phyloP scores from a whole-genome alignment of 2,888 invertebrate species.

The Acleris laterana region DNA sequence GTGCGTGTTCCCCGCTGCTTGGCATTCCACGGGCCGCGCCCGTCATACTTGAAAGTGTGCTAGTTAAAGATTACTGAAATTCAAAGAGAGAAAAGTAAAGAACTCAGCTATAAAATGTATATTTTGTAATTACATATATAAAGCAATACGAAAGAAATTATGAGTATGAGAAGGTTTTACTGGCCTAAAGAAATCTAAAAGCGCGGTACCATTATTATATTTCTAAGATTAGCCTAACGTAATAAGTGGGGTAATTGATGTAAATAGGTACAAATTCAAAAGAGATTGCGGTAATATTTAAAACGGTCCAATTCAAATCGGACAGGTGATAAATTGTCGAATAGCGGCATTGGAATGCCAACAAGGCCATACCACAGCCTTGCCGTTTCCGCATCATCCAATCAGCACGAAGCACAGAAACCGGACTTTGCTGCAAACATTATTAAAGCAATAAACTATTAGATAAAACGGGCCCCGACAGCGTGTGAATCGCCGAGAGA shows the following conservation, averaged over 20 bases:
- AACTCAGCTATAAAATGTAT: no score
- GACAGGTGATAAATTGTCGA: constrained; percentile 68
- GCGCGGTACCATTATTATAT: no score
- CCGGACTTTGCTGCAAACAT: constrained; percentile 78
- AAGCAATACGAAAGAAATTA: neutral
- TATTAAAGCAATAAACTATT: constrained; percentile 81
- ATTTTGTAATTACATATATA: neutral
- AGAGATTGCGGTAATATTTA: constrained; percentile 47
- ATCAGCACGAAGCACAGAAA: constrained; percentile 74
- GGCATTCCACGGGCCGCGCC: constrained; percentile 51
- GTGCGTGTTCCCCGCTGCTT: constrained; percentile 47
- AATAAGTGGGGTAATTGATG: constrained; percentile 32
- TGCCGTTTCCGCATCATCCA: constrained; percentile 80
- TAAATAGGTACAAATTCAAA: constrained; percentile 31
- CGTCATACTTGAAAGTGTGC: constrained; percentile 52
- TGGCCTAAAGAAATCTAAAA: no score
- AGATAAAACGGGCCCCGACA: constrained; percentile 79
- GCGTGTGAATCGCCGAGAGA: constrained; percentile 80
- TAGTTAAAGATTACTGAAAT: constrained; percentile 44
- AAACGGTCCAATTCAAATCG: constrained; percentile 50
- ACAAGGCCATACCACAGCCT: constrained; percentile 79
- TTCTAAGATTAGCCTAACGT: neutral
- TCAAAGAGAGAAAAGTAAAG: constrained; percentile 16
- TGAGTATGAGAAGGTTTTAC: neutral
- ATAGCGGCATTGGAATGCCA: constrained; percentile 71